phyloP scores from a whole-genome alignment of 1,140 invertebrate species.

The Philopotamus ludificatus region DNA sequence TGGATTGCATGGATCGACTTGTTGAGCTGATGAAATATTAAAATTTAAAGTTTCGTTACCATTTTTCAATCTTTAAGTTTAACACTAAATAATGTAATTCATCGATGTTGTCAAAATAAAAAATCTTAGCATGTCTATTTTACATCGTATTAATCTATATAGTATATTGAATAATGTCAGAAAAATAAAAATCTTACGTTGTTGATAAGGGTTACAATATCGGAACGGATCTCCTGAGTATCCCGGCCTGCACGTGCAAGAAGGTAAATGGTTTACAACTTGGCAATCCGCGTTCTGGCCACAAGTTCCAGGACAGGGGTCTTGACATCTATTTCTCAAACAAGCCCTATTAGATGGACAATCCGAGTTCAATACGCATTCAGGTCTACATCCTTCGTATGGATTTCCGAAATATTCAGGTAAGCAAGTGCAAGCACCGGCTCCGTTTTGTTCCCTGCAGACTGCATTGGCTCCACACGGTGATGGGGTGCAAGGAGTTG shows the following conservation, averaged over 20 bases:
- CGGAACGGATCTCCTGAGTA: slow-evolving; percentile 65
- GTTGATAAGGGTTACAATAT: slow-evolving; percentile 54
- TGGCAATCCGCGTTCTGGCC: slow-evolving; percentile 66
- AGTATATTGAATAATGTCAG: not conserved
- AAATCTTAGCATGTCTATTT: too few relatives aligned
- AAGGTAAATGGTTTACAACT: slow-evolving; percentile 64
- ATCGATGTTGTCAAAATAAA: too few relatives aligned
- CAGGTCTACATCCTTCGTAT: slow-evolving; percentile 70
- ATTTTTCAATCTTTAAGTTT: too few relatives aligned
- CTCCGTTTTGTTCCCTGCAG: slow-evolving; percentile 64
- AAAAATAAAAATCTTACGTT: slow-evolving; percentile 43
- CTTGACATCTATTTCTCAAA: slow-evolving; percentile 63
- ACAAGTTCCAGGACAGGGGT: slow-evolving; percentile 68
- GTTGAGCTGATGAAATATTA: slow-evolving; percentile 43
- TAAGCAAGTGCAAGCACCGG: slow-evolving; percentile 68
- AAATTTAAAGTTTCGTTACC: too few relatives aligned
- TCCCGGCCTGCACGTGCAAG: slow-evolving; percentile 61
- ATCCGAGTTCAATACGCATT: slow-evolving; percentile 66
- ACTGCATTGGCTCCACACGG: slow-evolving; percentile 61
- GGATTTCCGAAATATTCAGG: slow-evolving; percentile 70
- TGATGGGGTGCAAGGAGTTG: slow-evolving; percentile 57
- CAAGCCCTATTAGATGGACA: slow-evolving; percentile 65
- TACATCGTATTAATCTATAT: too few relatives aligned
- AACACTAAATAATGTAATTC: too few relatives aligned
- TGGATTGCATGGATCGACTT: slow-evolving; percentile 62